Conservation (phyloP, 2,888 invertebrate species). For the Celastrina argiolus region DNA sequence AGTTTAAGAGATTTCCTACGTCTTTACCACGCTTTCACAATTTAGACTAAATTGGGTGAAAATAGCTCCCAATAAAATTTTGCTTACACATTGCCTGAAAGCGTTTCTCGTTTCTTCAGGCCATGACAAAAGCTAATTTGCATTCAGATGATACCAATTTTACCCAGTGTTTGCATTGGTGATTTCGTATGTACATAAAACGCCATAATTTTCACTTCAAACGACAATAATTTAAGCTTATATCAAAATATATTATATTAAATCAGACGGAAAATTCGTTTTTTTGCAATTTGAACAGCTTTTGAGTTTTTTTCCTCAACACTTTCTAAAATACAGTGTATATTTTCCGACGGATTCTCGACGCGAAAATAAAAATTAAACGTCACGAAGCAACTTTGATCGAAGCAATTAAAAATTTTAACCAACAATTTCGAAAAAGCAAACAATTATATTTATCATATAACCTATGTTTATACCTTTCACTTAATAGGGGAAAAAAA, state of each 20-base stretch:
- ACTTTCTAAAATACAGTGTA: not conserved
- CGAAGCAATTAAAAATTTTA: not conserved
- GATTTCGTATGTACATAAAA: conserved; percentile 12
- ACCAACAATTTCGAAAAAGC: not conserved
- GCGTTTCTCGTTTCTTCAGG: conserved; percentile 37
- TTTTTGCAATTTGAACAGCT: not conserved
- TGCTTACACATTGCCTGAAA: conserved; percentile 35
- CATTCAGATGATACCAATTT: conserved; percentile 34
- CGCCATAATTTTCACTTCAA: not conserved
- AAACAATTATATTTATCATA: no score
- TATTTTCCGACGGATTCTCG: not conserved
- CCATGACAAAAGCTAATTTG: conserved; percentile 35
- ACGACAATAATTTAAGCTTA: not conserved
- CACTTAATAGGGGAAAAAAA: no score
- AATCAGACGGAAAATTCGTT: not conserved
- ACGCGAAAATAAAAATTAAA: not conserved
- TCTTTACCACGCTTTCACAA: conserved; percentile 29
- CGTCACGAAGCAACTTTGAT: not conserved
- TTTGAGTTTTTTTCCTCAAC: not conserved
- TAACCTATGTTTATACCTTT: no score
- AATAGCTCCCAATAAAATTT: conserved; percentile 34
- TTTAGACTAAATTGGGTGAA: conserved; percentile 35
- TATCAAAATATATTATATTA: not conserved
- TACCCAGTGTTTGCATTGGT: conserved; percentile 15
- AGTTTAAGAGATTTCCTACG: not conserved